Conservation (phyloP, 1,140 invertebrate species). For the Drosophila carrolli region DNA sequence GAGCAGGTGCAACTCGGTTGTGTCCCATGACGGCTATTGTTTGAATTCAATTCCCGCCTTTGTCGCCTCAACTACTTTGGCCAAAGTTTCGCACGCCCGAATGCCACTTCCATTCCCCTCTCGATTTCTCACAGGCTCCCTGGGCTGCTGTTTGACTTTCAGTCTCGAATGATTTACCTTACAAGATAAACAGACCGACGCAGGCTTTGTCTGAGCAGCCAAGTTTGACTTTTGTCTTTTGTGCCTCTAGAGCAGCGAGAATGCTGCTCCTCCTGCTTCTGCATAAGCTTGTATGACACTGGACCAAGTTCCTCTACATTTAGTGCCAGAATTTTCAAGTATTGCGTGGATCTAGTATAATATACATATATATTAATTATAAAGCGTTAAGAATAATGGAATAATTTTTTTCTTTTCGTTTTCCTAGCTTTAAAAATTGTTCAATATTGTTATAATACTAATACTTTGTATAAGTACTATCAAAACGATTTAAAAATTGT, state of each 20-base stretch:
- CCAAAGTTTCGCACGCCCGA: conserved; percentile 55
- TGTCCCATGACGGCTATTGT: conserved; percentile 73
- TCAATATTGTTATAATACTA: too few relatives aligned
- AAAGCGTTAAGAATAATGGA: too few relatives aligned
- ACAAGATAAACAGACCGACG: conserved; percentile 77
- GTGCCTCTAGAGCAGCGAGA: conserved; percentile 11
- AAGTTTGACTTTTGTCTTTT: conserved; percentile 80
- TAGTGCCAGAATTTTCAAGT: too few relatives aligned
- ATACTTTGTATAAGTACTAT: too few relatives aligned
- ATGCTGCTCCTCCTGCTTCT: neutral
- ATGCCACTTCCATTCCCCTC: neutral
- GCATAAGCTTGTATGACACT: conserved; percentile 10
- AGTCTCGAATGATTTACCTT: conserved; percentile 83
- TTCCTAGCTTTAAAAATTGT: too few relatives aligned
- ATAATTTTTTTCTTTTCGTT: too few relatives aligned
- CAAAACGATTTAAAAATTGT: too few relatives aligned
- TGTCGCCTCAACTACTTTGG: conserved; percentile 81
- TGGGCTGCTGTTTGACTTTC: conserved; percentile 74
- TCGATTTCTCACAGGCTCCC: conserved; percentile 15
- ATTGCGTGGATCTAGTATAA: too few relatives aligned
- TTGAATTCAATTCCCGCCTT: conserved; percentile 81
- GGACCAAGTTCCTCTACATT: too few relatives aligned
- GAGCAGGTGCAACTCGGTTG: conserved; percentile 29
- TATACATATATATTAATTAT: neutral
- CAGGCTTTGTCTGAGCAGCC: conserved; percentile 61